phyloP scores from a whole-genome alignment of 2,113 vertebrate genomes.

The Numenius arquata region DNA sequence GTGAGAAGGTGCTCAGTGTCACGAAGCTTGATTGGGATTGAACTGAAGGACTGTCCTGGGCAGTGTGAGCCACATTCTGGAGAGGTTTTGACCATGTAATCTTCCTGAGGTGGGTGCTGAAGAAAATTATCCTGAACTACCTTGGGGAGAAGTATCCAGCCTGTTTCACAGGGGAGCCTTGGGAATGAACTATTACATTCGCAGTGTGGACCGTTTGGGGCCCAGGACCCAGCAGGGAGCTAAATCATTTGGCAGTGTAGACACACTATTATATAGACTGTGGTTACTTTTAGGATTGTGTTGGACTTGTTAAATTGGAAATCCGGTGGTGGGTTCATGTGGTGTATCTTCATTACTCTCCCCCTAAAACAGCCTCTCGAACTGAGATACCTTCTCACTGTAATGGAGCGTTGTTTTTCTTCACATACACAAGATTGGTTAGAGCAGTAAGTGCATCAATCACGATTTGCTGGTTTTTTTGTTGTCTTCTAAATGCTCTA shows the following conservation, averaged over 20 bases:
- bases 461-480: background rate
- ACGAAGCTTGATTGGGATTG: background rate
- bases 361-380: background rate
- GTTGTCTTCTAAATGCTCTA: constrained; percentile 37
- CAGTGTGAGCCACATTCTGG: background rate
- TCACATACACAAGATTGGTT: background rate
- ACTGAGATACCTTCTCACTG: background rate
- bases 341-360: background rate
- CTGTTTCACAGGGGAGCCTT: background rate
- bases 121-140: background rate
- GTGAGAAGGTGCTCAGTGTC: background rate
- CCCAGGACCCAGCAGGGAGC: background rate
- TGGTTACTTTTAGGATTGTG: background rate
- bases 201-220: fast-evolving
- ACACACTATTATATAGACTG: background rate
- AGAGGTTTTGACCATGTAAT: background rate
- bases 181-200: fast-evolving
- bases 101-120: background rate
- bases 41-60: background rate
- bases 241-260: background rate
- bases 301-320: background rate
- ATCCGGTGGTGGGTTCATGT: background rate
- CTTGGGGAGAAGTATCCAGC: background rate
- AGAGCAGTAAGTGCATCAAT: background rate
- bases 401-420: background rate